These are phyloP conservation scores for Gymnopithys bicolor DNA, from an alignment of 2,797 vertebrate genomes.

Conservation along the genomic window DNA sequence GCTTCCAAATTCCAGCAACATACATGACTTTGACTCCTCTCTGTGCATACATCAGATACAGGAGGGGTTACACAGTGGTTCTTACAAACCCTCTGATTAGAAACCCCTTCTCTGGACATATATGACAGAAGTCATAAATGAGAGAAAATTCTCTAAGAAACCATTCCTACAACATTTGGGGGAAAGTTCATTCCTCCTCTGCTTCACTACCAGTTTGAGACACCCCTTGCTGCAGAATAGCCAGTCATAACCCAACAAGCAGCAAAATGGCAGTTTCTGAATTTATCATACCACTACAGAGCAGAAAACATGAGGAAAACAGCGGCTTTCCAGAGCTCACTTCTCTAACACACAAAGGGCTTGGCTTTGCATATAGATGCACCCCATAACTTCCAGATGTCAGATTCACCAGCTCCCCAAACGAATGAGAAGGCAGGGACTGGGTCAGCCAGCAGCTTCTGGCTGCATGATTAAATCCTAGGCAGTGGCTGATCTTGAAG, in stretches of 20 bases:
- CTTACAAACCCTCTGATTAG: not conserved
- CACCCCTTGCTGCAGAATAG: not conserved
- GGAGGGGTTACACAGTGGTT: not conserved
- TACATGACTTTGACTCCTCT: not conserved
- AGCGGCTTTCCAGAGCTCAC: not conserved
- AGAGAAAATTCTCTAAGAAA: not conserved
- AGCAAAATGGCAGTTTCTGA: not conserved
- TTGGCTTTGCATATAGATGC: not conserved
- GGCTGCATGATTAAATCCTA: not conserved
- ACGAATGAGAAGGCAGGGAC: not conserved
- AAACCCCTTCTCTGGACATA: not conserved
- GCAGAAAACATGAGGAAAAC: not conserved
- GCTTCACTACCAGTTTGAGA: not conserved
- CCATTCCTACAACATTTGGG: not conserved
- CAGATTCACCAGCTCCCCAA: not conserved
- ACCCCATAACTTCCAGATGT: not conserved
- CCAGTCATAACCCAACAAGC: not conserved
- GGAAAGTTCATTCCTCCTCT: not conserved
- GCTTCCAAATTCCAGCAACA: not conserved
- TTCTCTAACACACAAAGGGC: not conserved
- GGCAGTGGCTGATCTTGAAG: not conserved
- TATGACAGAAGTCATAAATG: not conserved
- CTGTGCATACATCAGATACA: not conserved
- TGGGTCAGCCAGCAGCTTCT: not conserved
- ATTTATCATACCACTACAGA: not conserved